phyloP scores from a whole-genome alignment of 2,888 invertebrate species.

The Exephanes ischioxanthus region DNA sequence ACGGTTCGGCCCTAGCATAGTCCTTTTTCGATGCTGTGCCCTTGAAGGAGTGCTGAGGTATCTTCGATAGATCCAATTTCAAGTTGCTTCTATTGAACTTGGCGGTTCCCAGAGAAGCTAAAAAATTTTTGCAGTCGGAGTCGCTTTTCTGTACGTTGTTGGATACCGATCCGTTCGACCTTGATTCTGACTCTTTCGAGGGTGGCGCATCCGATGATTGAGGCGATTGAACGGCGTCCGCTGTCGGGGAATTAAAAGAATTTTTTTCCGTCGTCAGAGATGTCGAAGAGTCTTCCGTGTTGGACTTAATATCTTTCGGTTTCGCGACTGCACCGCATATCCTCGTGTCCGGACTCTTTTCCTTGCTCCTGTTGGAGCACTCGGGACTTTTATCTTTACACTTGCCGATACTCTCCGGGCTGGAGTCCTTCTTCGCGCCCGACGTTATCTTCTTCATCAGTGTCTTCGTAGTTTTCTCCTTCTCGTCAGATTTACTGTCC shows the following conservation, averaged over 20 bases:
- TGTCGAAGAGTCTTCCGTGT: not conserved
- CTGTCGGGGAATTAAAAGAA: not conserved
- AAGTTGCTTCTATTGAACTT: slow-evolving; percentile 76
- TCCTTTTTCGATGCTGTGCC: slow-evolving; percentile 72
- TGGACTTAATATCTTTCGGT: not conserved
- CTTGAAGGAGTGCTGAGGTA: slow-evolving; percentile 81
- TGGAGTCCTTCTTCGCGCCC: slow-evolving; percentile 62
- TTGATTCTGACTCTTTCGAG: slow-evolving; percentile 40
- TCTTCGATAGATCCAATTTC: slow-evolving; percentile 81
- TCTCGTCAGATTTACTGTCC: slow-evolving; percentile 76
- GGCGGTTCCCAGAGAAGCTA: slow-evolving; percentile 34
- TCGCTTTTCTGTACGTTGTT: slow-evolving; percentile 39
- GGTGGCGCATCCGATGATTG: not conserved
- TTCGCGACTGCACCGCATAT: not conserved
- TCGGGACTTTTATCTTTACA: slow-evolving; percentile 33
- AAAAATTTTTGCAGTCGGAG: slow-evolving; percentile 10
- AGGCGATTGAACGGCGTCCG: slow-evolving; percentile 17
- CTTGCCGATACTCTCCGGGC: slow-evolving; percentile 55
- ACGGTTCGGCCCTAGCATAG: slow-evolving; percentile 66
- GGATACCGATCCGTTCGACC: slow-evolving; percentile 42
- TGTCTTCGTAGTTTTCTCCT: slow-evolving; percentile 71
- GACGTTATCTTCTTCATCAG: slow-evolving; percentile 68
- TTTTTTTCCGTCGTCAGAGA: not conserved
- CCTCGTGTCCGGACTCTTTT: slow-evolving; percentile 33
- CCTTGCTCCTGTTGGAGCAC: not conserved